Conservation (phyloP, 23 tunicate species). For the Styela clava region DNA sequence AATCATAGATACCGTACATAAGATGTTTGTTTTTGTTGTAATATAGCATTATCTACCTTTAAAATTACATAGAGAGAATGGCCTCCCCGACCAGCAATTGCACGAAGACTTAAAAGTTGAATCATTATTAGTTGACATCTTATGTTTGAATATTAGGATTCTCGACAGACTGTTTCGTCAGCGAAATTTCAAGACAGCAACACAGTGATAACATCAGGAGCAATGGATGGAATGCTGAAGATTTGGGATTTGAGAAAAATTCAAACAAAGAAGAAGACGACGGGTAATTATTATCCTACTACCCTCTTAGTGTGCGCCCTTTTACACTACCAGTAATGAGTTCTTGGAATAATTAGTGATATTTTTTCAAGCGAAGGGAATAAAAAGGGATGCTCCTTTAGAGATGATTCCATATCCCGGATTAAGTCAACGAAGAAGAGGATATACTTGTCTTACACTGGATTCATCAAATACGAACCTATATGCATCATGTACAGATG, state of each 20-base stretch:
- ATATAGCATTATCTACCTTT: too few species aligned
- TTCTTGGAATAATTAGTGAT: too few species aligned
- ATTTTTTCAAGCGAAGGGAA: too few species aligned
- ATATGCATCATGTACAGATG: constrained; percentile 83
- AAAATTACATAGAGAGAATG: too few species aligned
- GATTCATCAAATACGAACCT: constrained; percentile 54
- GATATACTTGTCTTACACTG: constrained; percentile 53
- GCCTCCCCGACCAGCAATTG: too few species aligned
- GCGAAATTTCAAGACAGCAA: constrained; percentile 55
- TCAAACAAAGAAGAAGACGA: not conserved
- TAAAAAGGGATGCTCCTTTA: constrained; percentile 1
- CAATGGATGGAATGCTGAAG: constrained; percentile 80
- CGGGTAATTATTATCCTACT: constrained; percentile 8
- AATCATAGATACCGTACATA: too few species aligned
- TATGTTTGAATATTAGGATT: constrained; percentile 73
- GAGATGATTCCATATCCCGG: constrained; percentile 68
- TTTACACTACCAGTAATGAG: too few species aligned
- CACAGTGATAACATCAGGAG: constrained; percentile 66
- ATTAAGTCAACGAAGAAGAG: constrained; percentile 60
- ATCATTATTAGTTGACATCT: too few species aligned
- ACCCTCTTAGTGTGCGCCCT: too few species aligned
- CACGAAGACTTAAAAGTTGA: too few species aligned
- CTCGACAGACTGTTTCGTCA: constrained; percentile 73
- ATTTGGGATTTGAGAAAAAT: constrained; percentile 85
- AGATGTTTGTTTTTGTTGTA: too few species aligned